Evolutionary conservation across 2,113 vertebrate species (phyloP).

Genomic region (Limnothrissa miodon): DNA sequence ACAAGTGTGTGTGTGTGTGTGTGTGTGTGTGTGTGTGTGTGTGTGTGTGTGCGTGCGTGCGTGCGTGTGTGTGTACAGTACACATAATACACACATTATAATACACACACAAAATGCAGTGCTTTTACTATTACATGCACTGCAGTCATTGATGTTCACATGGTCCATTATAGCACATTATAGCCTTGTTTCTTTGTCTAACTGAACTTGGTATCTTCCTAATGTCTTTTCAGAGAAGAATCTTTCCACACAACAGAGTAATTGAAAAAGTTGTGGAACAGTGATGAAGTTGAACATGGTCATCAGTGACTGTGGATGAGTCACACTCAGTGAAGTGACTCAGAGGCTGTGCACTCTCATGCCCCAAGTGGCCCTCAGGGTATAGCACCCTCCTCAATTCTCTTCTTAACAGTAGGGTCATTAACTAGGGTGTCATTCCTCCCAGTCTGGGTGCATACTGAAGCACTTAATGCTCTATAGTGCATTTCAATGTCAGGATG

Average conservation of each 20-base stretch:
- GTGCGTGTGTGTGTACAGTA: no score
- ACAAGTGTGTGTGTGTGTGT: no score
- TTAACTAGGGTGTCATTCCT: neutral
- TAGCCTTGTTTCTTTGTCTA: neutral
- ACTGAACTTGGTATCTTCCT: no score
- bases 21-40: no score
- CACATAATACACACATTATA: neutral
- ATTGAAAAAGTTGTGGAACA: conserved; percentile 43
- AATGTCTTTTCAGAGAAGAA: neutral
- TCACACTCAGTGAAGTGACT: conserved; percentile 54
- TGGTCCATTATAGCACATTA: neutral
- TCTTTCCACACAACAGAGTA: conserved; percentile 1
- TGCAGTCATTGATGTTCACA: neutral
- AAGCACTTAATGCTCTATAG: neutral
- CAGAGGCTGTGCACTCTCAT: conserved; percentile 39
- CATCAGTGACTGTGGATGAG: conserved; percentile 59
- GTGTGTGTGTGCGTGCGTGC: no score
- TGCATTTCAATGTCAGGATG: neutral
- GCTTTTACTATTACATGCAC: neutral
- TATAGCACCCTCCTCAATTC: conserved; percentile 38
- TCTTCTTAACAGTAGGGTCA: neutral
- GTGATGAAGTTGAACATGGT: conserved; percentile 59
- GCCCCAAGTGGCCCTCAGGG: conserved; percentile 49
- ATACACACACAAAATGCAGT: conserved; percentile 42
- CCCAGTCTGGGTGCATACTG: neutral